Base-by-base conservation (phyloP, 1,140 invertebrate species). In the Musca domestica region DNA sequence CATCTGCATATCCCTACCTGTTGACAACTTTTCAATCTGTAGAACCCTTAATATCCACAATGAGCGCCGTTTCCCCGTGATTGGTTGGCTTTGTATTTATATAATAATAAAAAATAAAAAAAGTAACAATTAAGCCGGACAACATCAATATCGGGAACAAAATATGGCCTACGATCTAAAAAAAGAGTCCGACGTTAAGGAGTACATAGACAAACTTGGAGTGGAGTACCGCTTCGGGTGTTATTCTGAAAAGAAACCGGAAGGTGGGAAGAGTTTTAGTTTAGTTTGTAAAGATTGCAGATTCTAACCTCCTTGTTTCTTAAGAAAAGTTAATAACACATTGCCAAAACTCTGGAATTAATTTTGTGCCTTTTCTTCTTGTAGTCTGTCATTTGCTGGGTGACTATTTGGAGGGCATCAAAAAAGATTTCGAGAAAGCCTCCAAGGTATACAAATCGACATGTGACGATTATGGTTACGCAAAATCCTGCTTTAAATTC, bases 151-250 rank as follows among this genome's bases (percentile, higher is more conserved):
- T n/a, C n/a, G 2, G 12, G n/a, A 12, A 58, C 41, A 30, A 64
- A 64, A 17, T 22, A 89, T 89, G 87, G 82, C 85, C 56, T 87
- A 85, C 71, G 87, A 95, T 84, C 87, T 96, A 34, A 94, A 95
- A 84, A 87, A 88, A 65, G 90, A 93, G 83, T 87, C 91, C 54
- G 93, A 96, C 67, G 92, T 94, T 0, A 91, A 95, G 78, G 87
- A 94, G 71, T 98, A 91, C 80, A 77, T 96, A 25, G 88, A 95
- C 70, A 96, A 96, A 78, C 83, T 97, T 66, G 91, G 91, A n/a
- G 92, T 91, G 14, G 95, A 98, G 81, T 97, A 96, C 77, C 86
- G 91, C 73, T 97, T 95, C 80, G 92, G 94, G 47, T 98, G 95
- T 83, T 93, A 90, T 69, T 87, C 87, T 52, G 92, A 95, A 79